These are phyloP conservation scores for Onychomys torridus DNA, from an alignment of 2,797 vertebrate genomes.

Conservation along the genomic window DNA sequence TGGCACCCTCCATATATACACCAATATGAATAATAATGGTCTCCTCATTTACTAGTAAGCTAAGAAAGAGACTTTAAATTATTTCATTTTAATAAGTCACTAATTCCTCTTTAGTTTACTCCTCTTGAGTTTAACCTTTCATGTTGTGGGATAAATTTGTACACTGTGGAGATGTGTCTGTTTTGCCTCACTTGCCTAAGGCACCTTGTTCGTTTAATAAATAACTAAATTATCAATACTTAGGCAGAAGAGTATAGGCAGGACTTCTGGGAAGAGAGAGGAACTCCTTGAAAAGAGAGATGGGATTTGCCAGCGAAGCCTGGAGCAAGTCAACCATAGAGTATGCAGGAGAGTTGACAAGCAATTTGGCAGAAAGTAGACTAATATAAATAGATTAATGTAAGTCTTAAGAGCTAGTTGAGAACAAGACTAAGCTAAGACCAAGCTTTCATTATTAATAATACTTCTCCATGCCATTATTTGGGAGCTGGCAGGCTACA, in stretches of 20 bases:
- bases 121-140: background rate
- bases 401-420: background rate
- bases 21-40: background rate
- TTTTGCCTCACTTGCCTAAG: background rate
- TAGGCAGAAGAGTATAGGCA: background rate
- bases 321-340: background rate
- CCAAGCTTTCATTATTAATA: background rate
- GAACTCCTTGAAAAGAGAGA: background rate
- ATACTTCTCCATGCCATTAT: background rate
- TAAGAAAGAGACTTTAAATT: background rate
- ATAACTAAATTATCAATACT: background rate
- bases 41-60: background rate
- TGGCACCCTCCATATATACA: no score
- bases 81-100: background rate
- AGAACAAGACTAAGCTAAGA: background rate
- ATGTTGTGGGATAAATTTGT: background rate
- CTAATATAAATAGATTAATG: background rate
- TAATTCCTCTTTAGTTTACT: background rate
- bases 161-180: background rate
- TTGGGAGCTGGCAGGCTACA: background rate
- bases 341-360: background rate
- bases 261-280: background rate
- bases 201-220: background rate
- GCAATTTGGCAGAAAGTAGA: background rate
- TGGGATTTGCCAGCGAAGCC: rapidly evolving